Evolutionary conservation across 2,888 invertebrate species (phyloP), one percentile per base, ranked within the genome.

Genomic region (Myathropa florea): DNA sequence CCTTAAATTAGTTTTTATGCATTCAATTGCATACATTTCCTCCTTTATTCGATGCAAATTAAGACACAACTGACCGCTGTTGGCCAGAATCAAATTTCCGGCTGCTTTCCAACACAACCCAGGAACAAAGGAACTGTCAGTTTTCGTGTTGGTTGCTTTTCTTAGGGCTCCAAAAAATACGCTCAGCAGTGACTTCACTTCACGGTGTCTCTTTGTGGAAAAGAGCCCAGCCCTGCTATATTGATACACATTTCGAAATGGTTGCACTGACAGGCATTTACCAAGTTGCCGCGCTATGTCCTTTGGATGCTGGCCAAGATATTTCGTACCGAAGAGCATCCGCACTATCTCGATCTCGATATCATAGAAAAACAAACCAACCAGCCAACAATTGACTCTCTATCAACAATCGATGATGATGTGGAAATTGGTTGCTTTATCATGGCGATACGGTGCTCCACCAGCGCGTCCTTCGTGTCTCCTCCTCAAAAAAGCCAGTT

Each of bases 171-270:
- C 57, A 57, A 61, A 55, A 73, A 18, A 26, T 23, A 61, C 21
- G 6, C 39, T 10, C 39, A 75, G n/a, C 28, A 55, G 18, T 33
- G 33, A 55, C 70, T 57, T 39, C 72, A 24, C 46, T 53, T 30
- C n/a, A n/a, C n/a, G n/a, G 18, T 72, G n/a, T 4, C 36, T 55
- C 3, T 75, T 14, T 21, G 36, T 67, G 46, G 10, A 67, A 70
- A 60, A 76, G 76, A 76, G 76, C 63, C 81, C 67, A 71, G 71
- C 84, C 30, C 60, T 64, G 63, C 60, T 65, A 65, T 83, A 83
- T 86, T 83, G 83, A 78, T 86, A 83, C 78, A 86, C 75, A 86
- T 86, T 83, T 75, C 70, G 83, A 83, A 73, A 83, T 78, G 83
- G 60, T 65, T 86, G 78, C 82, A 73, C 82, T 73, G 78, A 75